Evolutionary conservation across 2,888 invertebrate genomes (phyloP), one percentile per base, ranked within the genome.

Genomic region (Autographa pulchrina): DNA sequence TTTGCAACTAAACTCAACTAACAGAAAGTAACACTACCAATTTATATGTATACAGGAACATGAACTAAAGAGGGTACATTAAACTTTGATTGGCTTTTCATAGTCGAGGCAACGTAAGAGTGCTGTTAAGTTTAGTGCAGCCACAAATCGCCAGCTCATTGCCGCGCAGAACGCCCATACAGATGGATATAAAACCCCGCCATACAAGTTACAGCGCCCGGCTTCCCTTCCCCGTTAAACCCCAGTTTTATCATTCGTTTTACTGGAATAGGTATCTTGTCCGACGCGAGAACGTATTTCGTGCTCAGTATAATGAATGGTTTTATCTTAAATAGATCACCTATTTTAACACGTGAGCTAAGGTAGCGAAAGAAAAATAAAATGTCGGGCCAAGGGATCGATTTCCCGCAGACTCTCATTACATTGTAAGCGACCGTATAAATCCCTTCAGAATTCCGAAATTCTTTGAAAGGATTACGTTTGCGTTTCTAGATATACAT

Each of bases 21-120:
- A 35, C 18, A 18, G 41, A 11, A 31, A 62, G 43, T 68, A 69
- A 65, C 68, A 43, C 64, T 72, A 78, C 70, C 78, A 75, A 82
- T 86, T 81, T 86, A 81, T 86, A 85, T 81, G 83, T 86, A 87
- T 87, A 86, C 86, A 88, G 84, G 85, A 86, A 85, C 78, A 74
- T 75, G 81, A 86, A 83, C 86, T 89, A 87, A 90, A 86, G 85
- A 87, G 87, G 78, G 81, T 78, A 76, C 89, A 90, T 92, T 92
- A 93, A 92, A 92, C 85, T 93, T 93, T 93, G 92, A 94, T 93
- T 92, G 91, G 88, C 88, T 92, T 92, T 92, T 93, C 93, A 93
- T 92, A 92, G 91, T 88, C 88, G 83, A 83, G 81, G 88, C 87
- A 86, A 77, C 86, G 85, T 89, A 88, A 90, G 88, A 87, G 88